Conservation (phyloP, 2,113 vertebrate species). For the Scomber scombrus region DNA sequence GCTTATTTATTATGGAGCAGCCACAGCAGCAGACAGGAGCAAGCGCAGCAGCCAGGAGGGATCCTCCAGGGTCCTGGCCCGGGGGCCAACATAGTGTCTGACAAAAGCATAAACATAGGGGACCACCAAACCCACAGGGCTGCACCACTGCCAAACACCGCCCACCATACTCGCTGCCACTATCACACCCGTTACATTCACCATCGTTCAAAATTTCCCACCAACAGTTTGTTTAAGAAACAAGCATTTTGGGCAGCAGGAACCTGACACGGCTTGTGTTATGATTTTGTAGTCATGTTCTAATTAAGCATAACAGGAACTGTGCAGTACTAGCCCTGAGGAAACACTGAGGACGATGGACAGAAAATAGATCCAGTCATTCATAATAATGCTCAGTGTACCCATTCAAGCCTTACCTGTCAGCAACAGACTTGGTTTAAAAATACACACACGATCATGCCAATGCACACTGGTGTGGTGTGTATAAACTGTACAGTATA, state of each 20-base stretch:
- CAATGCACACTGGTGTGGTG: slow-evolving; percentile 29
- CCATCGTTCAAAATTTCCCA: slow-evolving; percentile 52
- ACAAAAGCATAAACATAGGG: slow-evolving; percentile 80
- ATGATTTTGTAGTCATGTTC: slow-evolving; percentile 72
- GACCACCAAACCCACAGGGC: slow-evolving; percentile 62
- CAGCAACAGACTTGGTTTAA: slow-evolving; percentile 42
- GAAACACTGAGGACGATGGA: slow-evolving; percentile 55
- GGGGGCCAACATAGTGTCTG: slow-evolving; percentile 78
- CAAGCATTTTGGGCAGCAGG: slow-evolving; percentile 49
- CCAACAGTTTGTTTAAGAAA: slow-evolving; percentile 70
- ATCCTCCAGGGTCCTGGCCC: slow-evolving; percentile 59
- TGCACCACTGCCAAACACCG: slow-evolving; percentile 58
- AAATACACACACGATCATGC: slow-evolving; percentile 37
- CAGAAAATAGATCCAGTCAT: slow-evolving; percentile 51
- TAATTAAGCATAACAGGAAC: slow-evolving; percentile 77
- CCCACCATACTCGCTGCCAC: slow-evolving; percentile 44
- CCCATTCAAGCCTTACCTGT: slow-evolving; percentile 41
- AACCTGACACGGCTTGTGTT: slow-evolving; percentile 70
- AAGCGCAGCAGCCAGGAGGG: slow-evolving; percentile 56
- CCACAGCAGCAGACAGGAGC: slow-evolving; percentile 62
- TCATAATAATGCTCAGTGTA: slow-evolving; percentile 19
- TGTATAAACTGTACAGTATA: not conserved
- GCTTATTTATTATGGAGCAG: slow-evolving; percentile 81
- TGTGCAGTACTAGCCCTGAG: slow-evolving; percentile 52
- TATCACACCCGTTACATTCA: slow-evolving; percentile 47